phyloP scores from a whole-genome alignment of 2,888 invertebrate species.

The Amphipoea lucens region DNA sequence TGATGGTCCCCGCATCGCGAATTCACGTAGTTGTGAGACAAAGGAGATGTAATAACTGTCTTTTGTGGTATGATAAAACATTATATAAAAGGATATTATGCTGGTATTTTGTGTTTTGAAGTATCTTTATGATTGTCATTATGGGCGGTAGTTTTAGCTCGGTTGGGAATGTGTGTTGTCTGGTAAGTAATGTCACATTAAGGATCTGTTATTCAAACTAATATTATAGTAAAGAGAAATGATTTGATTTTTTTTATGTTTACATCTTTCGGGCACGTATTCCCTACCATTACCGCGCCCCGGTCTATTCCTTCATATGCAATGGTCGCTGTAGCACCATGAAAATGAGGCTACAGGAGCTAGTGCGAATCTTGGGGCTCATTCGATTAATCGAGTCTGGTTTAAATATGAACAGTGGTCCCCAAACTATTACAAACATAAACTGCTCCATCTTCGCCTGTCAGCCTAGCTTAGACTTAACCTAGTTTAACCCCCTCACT shows the following conservation, averaged over 20 bases:
- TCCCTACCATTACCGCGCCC: no score
- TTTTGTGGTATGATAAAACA: slow-evolving; percentile 52
- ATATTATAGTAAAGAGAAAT: no score
- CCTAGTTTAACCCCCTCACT: slow-evolving; percentile 35
- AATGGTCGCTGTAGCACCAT: no score
- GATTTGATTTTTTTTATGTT: no score
- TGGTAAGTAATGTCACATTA: slow-evolving; percentile 15
- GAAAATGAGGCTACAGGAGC: no score
- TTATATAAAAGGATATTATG: slow-evolving; percentile 38
- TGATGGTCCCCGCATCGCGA: slow-evolving; percentile 46
- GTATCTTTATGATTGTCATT: slow-evolving; percentile 54
- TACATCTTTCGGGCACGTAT: no score
- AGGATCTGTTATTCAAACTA: not conserved
- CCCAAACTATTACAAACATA: not conserved
- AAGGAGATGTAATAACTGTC: slow-evolving; percentile 60
- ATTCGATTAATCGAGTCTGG: no score
- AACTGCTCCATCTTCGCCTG: not conserved
- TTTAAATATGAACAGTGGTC: no score
- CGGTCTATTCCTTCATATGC: no score
- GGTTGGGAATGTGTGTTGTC: not conserved
- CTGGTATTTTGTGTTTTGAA: slow-evolving; percentile 47
- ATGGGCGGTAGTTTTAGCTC: slow-evolving; percentile 29
- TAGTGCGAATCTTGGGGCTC: no score
- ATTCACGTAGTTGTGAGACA: slow-evolving; percentile 55
- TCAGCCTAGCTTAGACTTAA: slow-evolving; percentile 16